Percentiles rank a stretch among this genome's conserved stretches.
phyloP scores from a whole-genome alignment of 2,888 invertebrate genomes.

The Epirrita christyi region DNA sequence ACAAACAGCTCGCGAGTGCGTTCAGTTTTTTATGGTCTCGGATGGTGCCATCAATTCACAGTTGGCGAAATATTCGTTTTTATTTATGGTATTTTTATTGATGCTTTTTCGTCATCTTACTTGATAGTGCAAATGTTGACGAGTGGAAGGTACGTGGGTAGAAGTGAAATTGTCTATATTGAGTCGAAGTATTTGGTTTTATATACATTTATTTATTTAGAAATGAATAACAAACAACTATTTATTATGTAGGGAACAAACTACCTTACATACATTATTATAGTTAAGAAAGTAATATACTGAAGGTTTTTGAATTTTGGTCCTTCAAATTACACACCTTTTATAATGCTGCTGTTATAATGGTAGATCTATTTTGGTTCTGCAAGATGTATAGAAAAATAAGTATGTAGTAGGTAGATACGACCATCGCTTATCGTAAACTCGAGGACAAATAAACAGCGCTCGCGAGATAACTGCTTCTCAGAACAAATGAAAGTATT shows the following conservation, averaged over 20 bases:
- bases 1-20: conserved; percentile 24
- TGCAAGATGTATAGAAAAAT: too few relatives aligned
- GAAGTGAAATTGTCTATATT: conserved; percentile 15
- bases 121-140: conserved; percentile 7
- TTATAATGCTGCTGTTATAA: too few relatives aligned
- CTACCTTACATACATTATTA: too few relatives aligned
- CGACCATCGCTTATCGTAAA: conserved; percentile 26
- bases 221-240: too few relatives aligned
- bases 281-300: too few relatives aligned
- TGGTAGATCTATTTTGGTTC: too few relatives aligned
- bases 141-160: conserved; percentile 15
- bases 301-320: too few relatives aligned
- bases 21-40: conserved; percentile 26
- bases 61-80: conserved; percentile 35
- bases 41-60: conserved; percentile 36
- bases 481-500: conserved; percentile 78
- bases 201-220: too few relatives aligned
- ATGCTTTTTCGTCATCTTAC: conserved; percentile 20
- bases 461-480: conserved; percentile 70
- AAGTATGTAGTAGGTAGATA: neutral
- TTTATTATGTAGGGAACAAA: too few relatives aligned
- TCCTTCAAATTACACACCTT: too few relatives aligned
- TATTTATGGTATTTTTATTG: conserved; percentile 39
- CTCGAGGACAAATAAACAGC: conserved; percentile 33
- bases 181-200: conserved; percentile 13